Evolutionary conservation across 2,113 vertebrate species (phyloP), one percentile per base, ranked within the genome.

Genomic region (Ursus arctos): DNA sequence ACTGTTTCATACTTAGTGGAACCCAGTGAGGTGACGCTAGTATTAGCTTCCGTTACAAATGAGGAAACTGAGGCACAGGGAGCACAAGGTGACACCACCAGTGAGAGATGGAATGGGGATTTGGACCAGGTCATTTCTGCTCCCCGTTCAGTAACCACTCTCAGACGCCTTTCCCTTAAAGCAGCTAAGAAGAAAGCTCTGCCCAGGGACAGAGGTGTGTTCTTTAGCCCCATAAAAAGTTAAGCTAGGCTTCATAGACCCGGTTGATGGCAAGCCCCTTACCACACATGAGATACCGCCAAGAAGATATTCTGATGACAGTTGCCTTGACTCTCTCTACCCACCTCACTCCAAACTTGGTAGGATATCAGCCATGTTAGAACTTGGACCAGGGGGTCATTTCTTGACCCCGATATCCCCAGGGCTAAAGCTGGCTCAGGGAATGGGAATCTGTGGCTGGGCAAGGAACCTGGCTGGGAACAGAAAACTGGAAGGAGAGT

Each of bases 301-400:
- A 59, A 40, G 12, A 59, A 91, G 76, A 47, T 65, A 79, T 26
- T 91, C 67, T 84, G 21, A 53, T 69, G n/a, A 82, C n/a, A 82
- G 28, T 61, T 87, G 22, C 33, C 59, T 74, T 91, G 67, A 43
- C 31, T 67, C 6, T 55, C 5, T 40, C 31, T 47, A 31, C 21
- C 69, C 36, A 40, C 6, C 24, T 28, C 31, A 61, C 89, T 83
- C 36, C 53, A 40, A 87, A 72, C 8, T 2, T 0, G 1, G 24
- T 31, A 80, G 49, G 67, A 40, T 21, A 6, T 69, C 67, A 49
- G 36, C 0, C 67, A 82, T 28, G 51, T 74, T 93, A 15, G 77
- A 47, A 90, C 28, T 47, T 61, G 28, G 15, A 13, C 31, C n/a
- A 33, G 31, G 40, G 49, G 19, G 4, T 49, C 9, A 53, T 67